Evolutionary conservation across 2,888 invertebrate species (phyloP).

Genomic region (Leptinotarsa juncta): DNA sequence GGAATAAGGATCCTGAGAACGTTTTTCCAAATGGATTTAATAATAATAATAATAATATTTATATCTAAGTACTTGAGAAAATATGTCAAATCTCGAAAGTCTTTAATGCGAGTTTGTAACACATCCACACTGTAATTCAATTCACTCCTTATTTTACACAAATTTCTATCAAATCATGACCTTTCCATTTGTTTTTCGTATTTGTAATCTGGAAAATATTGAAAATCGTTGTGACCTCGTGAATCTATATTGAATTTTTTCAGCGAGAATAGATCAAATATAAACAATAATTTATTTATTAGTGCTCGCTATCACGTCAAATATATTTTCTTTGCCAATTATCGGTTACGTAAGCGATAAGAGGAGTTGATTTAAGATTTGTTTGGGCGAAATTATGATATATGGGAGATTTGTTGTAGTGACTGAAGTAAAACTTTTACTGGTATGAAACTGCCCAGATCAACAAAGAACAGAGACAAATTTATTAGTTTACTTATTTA

Average conservation of each 20-base stretch:
- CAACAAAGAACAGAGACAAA: too few species aligned
- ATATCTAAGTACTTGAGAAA: too few species aligned
- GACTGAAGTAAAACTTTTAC: too few species aligned
- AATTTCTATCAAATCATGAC: background rate
- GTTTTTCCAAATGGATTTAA: too few species aligned
- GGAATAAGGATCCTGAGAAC: too few species aligned
- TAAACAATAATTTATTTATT: conserved; percentile 12
- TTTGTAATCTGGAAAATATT: background rate
- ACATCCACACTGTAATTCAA: too few species aligned
- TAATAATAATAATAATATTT: too few species aligned
- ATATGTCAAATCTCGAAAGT: too few species aligned
- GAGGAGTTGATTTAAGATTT: background rate
- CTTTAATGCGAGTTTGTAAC: too few species aligned
- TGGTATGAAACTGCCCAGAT: too few species aligned
- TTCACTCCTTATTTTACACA: background rate
- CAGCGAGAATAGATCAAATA: conserved; percentile 2
- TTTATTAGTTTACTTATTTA: too few species aligned
- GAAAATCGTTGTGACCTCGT: background rate
- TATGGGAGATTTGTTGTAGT: too few species aligned
- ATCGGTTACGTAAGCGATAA: conserved; percentile 7
- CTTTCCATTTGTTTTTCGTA: conserved; percentile 5
- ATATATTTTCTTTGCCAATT: background rate
- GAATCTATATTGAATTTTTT: background rate
- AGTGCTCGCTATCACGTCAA: background rate
- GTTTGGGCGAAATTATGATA: background rate